Base-by-base conservation (phyloP, 2,113 vertebrate genomes). In the Lanius collurio region DNA sequence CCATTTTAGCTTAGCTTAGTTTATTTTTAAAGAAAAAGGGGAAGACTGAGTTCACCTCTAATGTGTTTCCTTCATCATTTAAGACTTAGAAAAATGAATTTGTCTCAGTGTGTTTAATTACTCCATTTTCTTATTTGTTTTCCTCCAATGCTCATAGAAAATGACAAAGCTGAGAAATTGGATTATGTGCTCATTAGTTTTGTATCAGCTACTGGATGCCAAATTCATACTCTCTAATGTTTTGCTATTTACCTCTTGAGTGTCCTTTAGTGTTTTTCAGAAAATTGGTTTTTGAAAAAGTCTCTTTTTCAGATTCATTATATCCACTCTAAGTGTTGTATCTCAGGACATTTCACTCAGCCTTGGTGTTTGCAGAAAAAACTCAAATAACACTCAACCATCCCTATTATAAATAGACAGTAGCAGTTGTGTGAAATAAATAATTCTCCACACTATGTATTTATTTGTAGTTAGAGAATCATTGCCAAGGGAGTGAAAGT, bases 181-280 rank as follows among this genome's bases (percentile, higher is more conserved):
- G 90, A 97, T 97, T 94, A 94, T 86, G 67, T 89, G 86, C 94
- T 90, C 50, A 65, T 97, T 96, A 95, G 94, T 88, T 92, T 89
- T 94, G 64, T 85, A 78, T 70, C 63, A 89, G 56, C 64, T 63
- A 10, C n/a, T 77, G 35, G 55, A 30, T 63, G 52, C 83, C 75
- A 92, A 77, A 83, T 50, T 86, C 75, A 37, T 44, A 35, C 10
- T 65, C 70, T 30, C 3, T 31, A 86, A 57, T 70, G 16, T 50
- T 93, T 90, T 90, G 33, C 8, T 80, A 4, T 80, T 94, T 94
- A 35, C 35, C 16, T 59, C 59, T 76, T 74, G 20, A 74, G 10
- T 2, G 2, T 92, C 55, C 26, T n/a, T 80, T 67, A 87, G 75
- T 3, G 6, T 11, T 79, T 83, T 50, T 15, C 28, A 80, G 55